Percentiles rank a stretch among this genome's conserved stretches.
Conservation (phyloP, 2,113 vertebrate genomes). For the Hypomesus transpacificus region DNA sequence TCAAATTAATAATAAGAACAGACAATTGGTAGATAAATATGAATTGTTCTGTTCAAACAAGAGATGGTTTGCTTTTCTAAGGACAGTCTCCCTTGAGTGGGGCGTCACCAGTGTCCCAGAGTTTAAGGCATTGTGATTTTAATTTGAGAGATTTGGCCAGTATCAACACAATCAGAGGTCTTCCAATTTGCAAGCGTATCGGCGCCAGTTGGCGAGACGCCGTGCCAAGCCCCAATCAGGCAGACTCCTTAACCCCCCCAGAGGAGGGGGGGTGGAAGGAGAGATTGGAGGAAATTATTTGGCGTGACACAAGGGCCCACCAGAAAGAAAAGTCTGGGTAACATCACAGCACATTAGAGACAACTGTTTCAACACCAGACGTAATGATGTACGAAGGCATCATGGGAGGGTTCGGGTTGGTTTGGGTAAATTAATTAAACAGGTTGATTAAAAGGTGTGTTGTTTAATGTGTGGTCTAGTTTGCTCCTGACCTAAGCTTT, state of each 20-base stretch:
- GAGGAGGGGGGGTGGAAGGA: conserved; percentile 23
- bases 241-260: conserved; percentile 47
- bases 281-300: not conserved
- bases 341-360: not conserved
- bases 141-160: conserved; percentile 60
- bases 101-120: conserved; percentile 25
- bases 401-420: no score
- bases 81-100: conserved; percentile 37
- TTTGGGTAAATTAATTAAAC: no score
- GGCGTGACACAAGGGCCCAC: not conserved
- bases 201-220: conserved; percentile 42
- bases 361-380: no score
- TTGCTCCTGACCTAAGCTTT: no score
- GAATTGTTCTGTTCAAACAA: no score
- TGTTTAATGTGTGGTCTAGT: no score
- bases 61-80: conserved; percentile 25
- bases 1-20: no score
- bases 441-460: no score
- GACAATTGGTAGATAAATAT: no score
- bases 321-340: no score
- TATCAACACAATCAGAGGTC: conserved; percentile 50
- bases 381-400: no score
- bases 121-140: conserved; percentile 57
- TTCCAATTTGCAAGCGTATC: conserved; percentile 55
- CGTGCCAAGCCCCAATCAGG: conserved; percentile 48